Evolutionary conservation across 2,888 invertebrate genomes (phyloP), one percentile per base, ranked within the genome.

Genomic region (Tineola bisselliella): DNA sequence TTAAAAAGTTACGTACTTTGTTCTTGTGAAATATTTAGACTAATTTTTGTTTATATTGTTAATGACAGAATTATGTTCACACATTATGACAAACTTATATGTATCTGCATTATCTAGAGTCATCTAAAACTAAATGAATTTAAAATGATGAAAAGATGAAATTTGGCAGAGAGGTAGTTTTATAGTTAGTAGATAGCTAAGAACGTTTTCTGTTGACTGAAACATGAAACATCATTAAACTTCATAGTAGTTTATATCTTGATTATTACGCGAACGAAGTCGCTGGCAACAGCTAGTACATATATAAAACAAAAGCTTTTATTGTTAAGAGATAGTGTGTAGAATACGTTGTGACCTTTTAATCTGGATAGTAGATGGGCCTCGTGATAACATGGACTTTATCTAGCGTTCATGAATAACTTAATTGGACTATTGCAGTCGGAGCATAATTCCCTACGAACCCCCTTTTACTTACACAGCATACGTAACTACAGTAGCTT

Each of bases 351-450:
- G 13, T 17, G 15, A 48, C 48, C 48, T 48, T 48, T 38, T 48
- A 48, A 48, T 48, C 54, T 25, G 54, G 54, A 1, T n/a, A 8
- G 12, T n/a, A n/a, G 54, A 54, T 18, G 19, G 54, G 54, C 54
- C 54, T 48, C 48, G 25, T 25, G 54, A 54, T 54, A 54, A 54
- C 18, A 25, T 10, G 48, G 54, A 54, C 54, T 54, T 48, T 54
- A 54, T 54, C 54, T 54, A 54, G 19, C 54, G 64, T 72, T 80
- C 81, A 81, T 81, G 79, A 81, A 81, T 82, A 82, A 80, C 70
- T 77, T 80, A 81, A 81, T 78, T 77, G 75, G 71, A 68, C 68
- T 65, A 67, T 64, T 69, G 74, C 70, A 69, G 66, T 67, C 68
- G 68, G 25, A n/a, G 19, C 56, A 56, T 56, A 56, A 56, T 25